These are phyloP conservation scores for Coranthus polyacanthus DNA, from an alignment of 2,797 vertebrate species.

Conservation along the genomic window DNA sequence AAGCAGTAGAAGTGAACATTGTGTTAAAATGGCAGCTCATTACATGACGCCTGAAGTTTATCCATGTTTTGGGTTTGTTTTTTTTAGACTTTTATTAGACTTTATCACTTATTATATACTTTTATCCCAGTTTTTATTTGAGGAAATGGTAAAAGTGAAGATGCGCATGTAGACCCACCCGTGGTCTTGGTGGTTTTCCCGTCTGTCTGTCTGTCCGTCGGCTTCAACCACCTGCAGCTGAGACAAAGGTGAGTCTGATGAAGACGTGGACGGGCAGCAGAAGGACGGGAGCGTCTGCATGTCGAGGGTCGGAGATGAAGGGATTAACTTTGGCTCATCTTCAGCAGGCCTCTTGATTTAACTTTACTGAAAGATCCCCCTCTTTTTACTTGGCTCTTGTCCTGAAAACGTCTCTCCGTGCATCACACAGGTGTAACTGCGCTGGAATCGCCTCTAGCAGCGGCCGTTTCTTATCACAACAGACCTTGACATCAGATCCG, in stretches of 20 bases:
- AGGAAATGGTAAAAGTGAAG: no score
- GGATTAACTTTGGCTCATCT: conserved; percentile 58
- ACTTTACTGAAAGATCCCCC: conserved; percentile 72
- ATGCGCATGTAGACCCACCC: no score
- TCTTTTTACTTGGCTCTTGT: conserved; percentile 29
- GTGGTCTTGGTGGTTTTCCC: neutral
- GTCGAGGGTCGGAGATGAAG: conserved; percentile 52
- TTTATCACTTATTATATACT: no score
- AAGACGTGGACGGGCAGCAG: no score
- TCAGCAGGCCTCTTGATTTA: conserved; percentile 67
- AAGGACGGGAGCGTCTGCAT: conserved; percentile 11
- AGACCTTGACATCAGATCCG: conserved; percentile 53
- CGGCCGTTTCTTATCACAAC: conserved; percentile 57
- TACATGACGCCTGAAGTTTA: no score
- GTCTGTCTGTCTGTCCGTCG: conserved; percentile 16
- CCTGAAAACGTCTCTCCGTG: conserved; percentile 11
- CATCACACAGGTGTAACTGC: conserved; percentile 48
- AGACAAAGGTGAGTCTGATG: no score
- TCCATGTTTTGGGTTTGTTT: no score
- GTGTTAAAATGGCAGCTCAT: no score
- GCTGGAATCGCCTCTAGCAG: conserved; percentile 33
- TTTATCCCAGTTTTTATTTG: no score
- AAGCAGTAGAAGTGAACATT: no score
- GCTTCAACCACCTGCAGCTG: conserved; percentile 64
- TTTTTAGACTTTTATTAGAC: no score